Evolutionary conservation across 1,140 invertebrate genomes (phyloP).

Genomic region (Drosophila setifemur): DNA sequence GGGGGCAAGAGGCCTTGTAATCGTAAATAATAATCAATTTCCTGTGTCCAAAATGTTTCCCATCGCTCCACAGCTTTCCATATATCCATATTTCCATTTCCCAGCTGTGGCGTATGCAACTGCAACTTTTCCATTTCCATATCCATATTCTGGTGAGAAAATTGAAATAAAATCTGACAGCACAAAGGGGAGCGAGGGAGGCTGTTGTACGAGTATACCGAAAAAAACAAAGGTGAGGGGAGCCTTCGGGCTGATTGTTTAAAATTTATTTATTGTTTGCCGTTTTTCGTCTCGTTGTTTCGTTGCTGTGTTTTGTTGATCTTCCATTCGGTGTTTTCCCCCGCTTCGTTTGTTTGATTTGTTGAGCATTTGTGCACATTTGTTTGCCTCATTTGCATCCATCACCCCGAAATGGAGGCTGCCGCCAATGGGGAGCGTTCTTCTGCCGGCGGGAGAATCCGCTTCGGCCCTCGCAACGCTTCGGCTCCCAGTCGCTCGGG

Average conservation of each 20-base stretch:
- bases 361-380: conserved; percentile 71
- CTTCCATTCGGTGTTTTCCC: conserved; percentile 2
- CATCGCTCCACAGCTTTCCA: conserved; percentile 63
- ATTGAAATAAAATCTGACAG: conserved; percentile 69
- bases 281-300: conserved; percentile 16
- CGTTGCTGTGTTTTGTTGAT: too few relatives aligned
- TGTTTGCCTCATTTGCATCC: conserved; percentile 68
- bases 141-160: conserved; percentile 59
- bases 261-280: conserved; percentile 57
- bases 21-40: conserved; percentile 81
- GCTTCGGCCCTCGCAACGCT: conserved; percentile 4
- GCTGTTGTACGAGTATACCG: not conserved
- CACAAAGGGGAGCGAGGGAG: conserved; percentile 29
- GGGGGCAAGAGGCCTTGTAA: conserved; percentile 41
- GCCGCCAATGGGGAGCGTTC: conserved; percentile 64
- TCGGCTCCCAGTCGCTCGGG: conserved; percentile 21
- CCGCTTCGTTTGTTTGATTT: conserved; percentile 35
- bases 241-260: conserved; percentile 43
- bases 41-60: conserved; percentile 72
- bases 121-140: conserved; percentile 65
- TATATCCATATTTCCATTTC: conserved; percentile 31
- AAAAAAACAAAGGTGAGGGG: conserved; percentile 4
- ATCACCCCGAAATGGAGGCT: conserved; percentile 2
- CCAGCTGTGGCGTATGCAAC: conserved; percentile 55
- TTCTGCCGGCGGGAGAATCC: not conserved